phyloP scores from a whole-genome alignment of 1,140 invertebrate genomes.

The Rhagoletis zephyria region DNA sequence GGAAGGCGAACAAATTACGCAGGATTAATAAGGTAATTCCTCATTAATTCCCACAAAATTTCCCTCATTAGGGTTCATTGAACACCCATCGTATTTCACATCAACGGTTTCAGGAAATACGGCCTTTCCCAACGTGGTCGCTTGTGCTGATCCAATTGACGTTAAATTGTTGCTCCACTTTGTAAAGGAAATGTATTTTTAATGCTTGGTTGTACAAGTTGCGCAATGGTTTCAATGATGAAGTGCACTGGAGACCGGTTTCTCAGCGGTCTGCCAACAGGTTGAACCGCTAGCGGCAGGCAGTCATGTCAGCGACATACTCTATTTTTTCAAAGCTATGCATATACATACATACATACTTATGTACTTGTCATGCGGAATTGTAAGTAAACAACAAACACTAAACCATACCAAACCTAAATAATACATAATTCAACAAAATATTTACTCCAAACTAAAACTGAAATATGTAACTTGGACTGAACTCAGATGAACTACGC shows the following conservation, averaged over 20 bases:
- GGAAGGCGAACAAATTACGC: too few species aligned
- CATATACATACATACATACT: not conserved
- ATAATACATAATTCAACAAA: not conserved
- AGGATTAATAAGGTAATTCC: too few species aligned
- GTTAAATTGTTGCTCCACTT: slow-evolving; percentile 7
- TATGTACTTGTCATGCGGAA: slow-evolving; percentile 13
- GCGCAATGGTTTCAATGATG: slow-evolving; percentile 34
- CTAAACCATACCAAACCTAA: not conserved
- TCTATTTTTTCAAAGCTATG: not conserved
- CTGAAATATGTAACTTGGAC: not conserved
- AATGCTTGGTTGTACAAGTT: not conserved
- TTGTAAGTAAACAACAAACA: slow-evolving; percentile 2
- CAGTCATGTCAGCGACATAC: not conserved
- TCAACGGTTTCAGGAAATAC: not conserved
- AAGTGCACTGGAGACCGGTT: slow-evolving; percentile 8
- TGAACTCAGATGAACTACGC: slow-evolving; percentile 44
- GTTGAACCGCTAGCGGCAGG: not conserved
- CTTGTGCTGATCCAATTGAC: not conserved
- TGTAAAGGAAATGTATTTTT: slow-evolving; percentile 12
- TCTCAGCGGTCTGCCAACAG: not conserved
- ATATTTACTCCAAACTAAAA: slow-evolving; percentile 26
- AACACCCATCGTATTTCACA: not conserved
- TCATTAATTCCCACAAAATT: not conserved
- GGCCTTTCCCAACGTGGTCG: not conserved
- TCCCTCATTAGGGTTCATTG: not conserved